phyloP scores from a whole-genome alignment of 2,888 invertebrate species.

The Halocaridina rubra region DNA sequence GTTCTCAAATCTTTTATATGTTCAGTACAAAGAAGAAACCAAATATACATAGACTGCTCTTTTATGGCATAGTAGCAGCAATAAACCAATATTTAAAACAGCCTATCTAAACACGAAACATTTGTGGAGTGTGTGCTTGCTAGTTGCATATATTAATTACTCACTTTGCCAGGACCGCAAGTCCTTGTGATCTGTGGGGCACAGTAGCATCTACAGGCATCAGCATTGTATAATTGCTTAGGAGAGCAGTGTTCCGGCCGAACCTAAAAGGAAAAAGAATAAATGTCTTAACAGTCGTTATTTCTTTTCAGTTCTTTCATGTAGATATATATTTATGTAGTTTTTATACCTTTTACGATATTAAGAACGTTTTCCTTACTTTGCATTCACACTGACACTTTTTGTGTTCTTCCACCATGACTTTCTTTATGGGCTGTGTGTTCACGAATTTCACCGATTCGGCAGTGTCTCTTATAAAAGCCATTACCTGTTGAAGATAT shows the following conservation, averaged over 20 bases:
- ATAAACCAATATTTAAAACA: not conserved
- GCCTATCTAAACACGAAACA: not conserved
- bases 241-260: slow-evolving; percentile 14
- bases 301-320: no score
- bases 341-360: no score
- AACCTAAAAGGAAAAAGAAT: slow-evolving; percentile 7
- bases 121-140: not conserved
- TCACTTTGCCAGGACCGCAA: slow-evolving; percentile 29
- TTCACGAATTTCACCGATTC: not conserved
- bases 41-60: not conserved
- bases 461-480: not conserved
- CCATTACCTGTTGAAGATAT: slow-evolving; percentile 3
- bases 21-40: not conserved
- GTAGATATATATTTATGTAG: not conserved
- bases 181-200: not conserved
- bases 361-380: no score
- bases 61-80: no score
- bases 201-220: slow-evolving; percentile 36
- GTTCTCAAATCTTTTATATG: not conserved
- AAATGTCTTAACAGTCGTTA: no score
- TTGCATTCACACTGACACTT: slow-evolving; percentile 24
- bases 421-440: not conserved
- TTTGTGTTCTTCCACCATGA: slow-evolving; percentile 30
- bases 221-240: slow-evolving; percentile 14
- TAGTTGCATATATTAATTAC: not conserved